A percentile compares a stretch with the other conserved stretches of the same genome.
These are phyloP conservation scores for Willowsia nigromaculata DNA, from an alignment of 2,888 invertebrate genomes.

Conservation along the genomic window DNA sequence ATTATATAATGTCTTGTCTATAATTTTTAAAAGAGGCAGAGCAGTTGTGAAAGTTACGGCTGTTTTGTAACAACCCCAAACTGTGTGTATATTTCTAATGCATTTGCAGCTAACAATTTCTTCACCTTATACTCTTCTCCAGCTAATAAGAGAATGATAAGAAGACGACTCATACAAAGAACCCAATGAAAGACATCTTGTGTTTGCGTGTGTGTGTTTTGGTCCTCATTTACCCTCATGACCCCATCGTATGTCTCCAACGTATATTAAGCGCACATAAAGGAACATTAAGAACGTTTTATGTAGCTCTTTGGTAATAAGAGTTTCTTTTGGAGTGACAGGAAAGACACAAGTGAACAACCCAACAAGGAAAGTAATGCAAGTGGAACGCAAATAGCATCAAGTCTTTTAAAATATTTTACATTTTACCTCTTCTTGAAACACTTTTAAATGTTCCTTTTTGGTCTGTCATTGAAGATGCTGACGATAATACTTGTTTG, in stretches of 20 bases:
- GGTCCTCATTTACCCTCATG: conserved; percentile 44
- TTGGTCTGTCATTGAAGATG: not conserved
- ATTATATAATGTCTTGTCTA: no score
- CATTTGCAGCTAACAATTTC: not conserved
- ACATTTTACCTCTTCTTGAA: not conserved
- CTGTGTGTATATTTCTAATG: not conserved
- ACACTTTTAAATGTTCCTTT: not conserved
- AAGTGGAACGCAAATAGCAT: not conserved
- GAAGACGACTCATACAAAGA: conserved; percentile 1
- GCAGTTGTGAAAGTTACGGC: conserved; percentile 40
- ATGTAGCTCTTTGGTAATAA: not conserved
- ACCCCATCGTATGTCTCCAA: conserved; percentile 60
- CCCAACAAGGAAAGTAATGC: conserved; percentile 8
- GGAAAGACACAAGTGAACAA: conserved; percentile 25
- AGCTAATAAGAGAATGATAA: conserved; percentile 18
- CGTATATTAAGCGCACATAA: conserved; percentile 49
- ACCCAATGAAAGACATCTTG: conserved; percentile 50
- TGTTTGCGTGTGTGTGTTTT: conserved; percentile 14
- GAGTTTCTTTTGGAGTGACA: conserved; percentile 29
- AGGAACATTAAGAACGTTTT: conserved; percentile 33
- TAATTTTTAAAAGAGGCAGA: no score
- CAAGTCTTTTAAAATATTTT: not conserved
- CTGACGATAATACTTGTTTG: not conserved
- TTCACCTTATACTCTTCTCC: not conserved
- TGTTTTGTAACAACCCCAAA: conserved; percentile 48